Evolutionary conservation across 2,888 invertebrate genomes (phyloP).

Genomic region (Diaphora mendica): DNA sequence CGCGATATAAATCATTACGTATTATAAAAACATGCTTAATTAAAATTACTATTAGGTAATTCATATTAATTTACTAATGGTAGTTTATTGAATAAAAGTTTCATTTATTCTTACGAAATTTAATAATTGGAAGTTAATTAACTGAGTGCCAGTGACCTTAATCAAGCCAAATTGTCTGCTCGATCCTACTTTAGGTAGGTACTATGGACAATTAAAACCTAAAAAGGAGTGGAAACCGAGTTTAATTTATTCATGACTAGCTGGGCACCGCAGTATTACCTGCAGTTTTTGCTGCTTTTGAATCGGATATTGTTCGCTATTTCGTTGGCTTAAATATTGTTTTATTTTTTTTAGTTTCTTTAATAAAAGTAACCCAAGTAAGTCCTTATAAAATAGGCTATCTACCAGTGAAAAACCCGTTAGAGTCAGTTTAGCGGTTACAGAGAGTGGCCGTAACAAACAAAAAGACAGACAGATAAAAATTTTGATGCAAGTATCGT

Average conservation of each 20-base stretch:
- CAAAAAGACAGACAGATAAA: too few relatives aligned
- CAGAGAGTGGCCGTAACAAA: too few relatives aligned
- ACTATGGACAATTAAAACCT: constrained; percentile 50
- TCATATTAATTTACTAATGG: constrained; percentile 7
- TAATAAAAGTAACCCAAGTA: too few relatives aligned
- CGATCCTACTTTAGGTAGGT: constrained; percentile 34
- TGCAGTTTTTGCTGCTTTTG: too few relatives aligned
- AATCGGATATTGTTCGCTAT: too few relatives aligned
- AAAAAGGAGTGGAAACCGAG: constrained; percentile 51
- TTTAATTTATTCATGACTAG: constrained; percentile 51
- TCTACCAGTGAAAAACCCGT: too few relatives aligned
- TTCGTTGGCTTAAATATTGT: too few relatives aligned
- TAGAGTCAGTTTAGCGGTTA: too few relatives aligned
- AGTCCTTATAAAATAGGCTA: too few relatives aligned
- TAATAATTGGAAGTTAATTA: constrained; percentile 46
- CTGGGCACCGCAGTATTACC: too few relatives aligned
- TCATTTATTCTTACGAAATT: constrained; percentile 40
- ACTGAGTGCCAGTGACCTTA: constrained; percentile 60
- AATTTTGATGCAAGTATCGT: too few relatives aligned
- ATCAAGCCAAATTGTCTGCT: constrained; percentile 49
- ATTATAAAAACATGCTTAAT: background rate
- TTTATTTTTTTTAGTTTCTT: too few relatives aligned
- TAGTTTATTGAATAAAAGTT: constrained; percentile 32
- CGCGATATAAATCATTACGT: background rate
- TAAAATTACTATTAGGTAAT: background rate